Percentiles rank a stretch among this genome's conserved stretches.
Conservation (phyloP, 2,888 invertebrate genomes). For the Teleogryllus oceanicus region DNA sequence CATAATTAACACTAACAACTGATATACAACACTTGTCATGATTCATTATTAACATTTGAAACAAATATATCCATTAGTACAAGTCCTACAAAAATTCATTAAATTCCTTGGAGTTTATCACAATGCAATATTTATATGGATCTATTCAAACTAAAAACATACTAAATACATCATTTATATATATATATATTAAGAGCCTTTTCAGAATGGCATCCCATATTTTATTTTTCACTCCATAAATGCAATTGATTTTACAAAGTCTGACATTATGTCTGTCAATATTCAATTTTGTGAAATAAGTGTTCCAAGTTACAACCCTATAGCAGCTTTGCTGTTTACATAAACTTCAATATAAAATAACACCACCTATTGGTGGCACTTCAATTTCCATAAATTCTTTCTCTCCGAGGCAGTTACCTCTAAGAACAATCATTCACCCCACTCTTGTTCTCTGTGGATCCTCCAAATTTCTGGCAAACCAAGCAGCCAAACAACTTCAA, state of each 20-base stretch:
- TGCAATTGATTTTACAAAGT: background rate
- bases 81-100: too few relatives aligned
- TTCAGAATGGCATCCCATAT: background rate
- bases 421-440: background rate
- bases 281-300: background rate
- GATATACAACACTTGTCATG: too few relatives aligned
- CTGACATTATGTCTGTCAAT: background rate
- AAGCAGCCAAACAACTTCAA: too few relatives aligned
- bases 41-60: too few relatives aligned
- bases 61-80: too few relatives aligned
- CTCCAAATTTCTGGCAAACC: background rate
- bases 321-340: background rate
- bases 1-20: too few relatives aligned
- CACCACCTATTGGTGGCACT: background rate
- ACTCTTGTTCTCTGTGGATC: background rate
- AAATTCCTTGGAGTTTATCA: too few relatives aligned
- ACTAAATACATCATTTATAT: background rate
- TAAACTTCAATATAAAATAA: background rate
- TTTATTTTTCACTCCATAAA: background rate
- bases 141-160: background rate
- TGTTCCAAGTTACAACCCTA: background rate
- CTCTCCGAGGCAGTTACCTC: constrained; percentile 6
- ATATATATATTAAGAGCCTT: background rate
- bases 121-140: too few relatives aligned
- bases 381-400: background rate